Evolutionary conservation across 1,140 invertebrate genomes (phyloP), one percentile per base, ranked within the genome.

Genomic region (Rhagoletis pomonella): DNA sequence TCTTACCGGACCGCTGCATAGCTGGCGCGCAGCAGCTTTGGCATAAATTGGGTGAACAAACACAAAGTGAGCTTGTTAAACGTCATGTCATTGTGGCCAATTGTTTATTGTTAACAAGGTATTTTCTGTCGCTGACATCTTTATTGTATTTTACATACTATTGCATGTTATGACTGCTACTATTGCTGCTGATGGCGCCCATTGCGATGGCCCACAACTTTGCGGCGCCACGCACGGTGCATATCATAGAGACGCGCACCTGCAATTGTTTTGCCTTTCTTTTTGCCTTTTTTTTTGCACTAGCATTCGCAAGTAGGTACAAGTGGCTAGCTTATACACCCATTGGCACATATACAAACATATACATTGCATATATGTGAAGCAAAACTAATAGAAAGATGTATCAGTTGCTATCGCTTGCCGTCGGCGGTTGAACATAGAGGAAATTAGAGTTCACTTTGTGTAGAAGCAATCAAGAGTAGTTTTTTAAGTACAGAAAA

Each of bases 51-150:
- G 73, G 73, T n/a, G 73, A 55, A 55, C 47, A 81, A 81, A 81
- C 73, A 81, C 47, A 81, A 81, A 81, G 73, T 81, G 73, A n/a
- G 73, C 73, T 81, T 81, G 73, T 81, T 81, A 81, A 81, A 81
- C 47, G 73, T 81, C 73, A 81, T 81, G 73, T 81, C 73, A 55
- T 81, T 81, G 73, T 81, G 73, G 73, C 73, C 73, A 81, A 81
- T 81, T 81, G 73, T 81, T 81, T 81, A 81, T 81, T 81, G 73
- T 81, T 81, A 81, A 81, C 73, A 81, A 55, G 73, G n/a, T 55
- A 44, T 81, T 58, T 50, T 55, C 73, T 81, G 73, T 81, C 73
- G 73, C 47, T 81, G 73, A 81, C 73, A 81, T 81, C 73, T 81
- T 81, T 81, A 81, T 81, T 55, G 73, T 81, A 81, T 81, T 81